These are phyloP conservation scores for Decapterus maruadsi DNA, from an alignment of 2,797 vertebrate species.

Conservation along the genomic window DNA sequence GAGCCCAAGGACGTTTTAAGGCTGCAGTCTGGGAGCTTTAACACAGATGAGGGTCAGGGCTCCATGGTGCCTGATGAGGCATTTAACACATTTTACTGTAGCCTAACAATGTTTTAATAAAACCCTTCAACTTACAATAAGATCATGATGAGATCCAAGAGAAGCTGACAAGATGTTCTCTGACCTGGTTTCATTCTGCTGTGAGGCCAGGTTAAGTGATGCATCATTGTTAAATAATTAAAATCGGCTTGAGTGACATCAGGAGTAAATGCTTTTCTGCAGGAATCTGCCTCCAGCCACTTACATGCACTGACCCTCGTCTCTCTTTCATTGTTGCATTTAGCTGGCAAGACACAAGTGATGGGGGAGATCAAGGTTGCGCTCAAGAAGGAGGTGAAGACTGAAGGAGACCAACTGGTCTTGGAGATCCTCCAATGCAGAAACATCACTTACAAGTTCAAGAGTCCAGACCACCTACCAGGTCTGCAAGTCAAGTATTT, in stretches of 20 bases:
- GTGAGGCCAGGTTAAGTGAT: constrained; percentile 25
- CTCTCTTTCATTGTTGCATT: constrained; percentile 28
- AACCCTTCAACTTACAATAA: constrained; percentile 13
- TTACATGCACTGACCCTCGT: neutral
- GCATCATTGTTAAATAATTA: constrained; percentile 42
- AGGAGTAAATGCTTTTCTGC: neutral
- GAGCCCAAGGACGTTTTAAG: constrained; percentile 51
- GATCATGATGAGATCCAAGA: neutral
- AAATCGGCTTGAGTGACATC: constrained; percentile 18
- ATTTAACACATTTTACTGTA: constrained; percentile 38
- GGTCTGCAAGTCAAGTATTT: constrained; percentile 81
- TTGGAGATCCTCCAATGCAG: constrained; percentile 98
- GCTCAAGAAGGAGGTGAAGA: constrained; percentile 98
- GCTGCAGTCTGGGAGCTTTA: constrained; percentile 44
- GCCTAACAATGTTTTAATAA: neutral
- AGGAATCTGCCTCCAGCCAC: constrained; percentile 4
- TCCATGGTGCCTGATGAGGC: constrained; percentile 31
- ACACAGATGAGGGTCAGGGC: constrained; percentile 42
- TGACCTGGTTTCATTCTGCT: constrained; percentile 32
- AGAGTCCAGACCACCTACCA: constrained; percentile 98
- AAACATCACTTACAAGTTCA: constrained; percentile 99
- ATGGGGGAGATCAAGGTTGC: constrained; percentile 99
- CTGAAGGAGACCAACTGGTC: constrained; percentile 95
- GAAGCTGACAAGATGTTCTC: constrained; percentile 2
- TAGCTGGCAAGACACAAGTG: constrained; percentile 95